Percentiles rank a stretch among this genome's conserved stretches.
phyloP scores from a whole-genome alignment of 2,113 vertebrate genomes.

The Phaethon lepturus region DNA sequence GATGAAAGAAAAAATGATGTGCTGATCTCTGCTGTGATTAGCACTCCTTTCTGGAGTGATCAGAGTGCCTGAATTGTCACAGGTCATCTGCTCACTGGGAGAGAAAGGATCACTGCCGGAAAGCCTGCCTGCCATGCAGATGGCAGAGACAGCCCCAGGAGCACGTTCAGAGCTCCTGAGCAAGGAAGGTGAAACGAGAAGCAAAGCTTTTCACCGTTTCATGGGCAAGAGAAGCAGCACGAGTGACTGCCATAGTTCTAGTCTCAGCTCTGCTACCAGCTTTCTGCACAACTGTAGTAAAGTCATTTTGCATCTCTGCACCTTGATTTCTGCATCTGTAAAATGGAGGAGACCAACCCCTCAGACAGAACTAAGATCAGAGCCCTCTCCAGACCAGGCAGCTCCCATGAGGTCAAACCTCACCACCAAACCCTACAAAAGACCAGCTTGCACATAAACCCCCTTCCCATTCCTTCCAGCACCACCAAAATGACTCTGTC shows the following conservation, averaged over 20 bases:
- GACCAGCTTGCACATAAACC: neutral
- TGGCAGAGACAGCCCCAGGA: neutral
- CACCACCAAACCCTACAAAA: neutral
- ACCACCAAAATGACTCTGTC: neutral
- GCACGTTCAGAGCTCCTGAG: neutral
- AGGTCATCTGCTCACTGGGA: neutral
- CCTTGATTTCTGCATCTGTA: neutral
- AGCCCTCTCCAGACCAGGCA: neutral
- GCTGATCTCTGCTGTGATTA: neutral
- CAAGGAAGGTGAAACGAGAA: neutral
- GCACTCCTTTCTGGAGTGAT: neutral
- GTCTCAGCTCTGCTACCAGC: neutral
- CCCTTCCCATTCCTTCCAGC: neutral
- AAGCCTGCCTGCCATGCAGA: neutral
- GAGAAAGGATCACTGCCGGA: neutral
- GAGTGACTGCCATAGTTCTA: fast-evolving
- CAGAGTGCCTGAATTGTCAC: neutral
- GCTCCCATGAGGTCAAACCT: neutral
- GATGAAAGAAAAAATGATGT: neutral
- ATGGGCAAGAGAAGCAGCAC: neutral
- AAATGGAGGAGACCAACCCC: neutral
- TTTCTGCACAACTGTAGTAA: neutral
- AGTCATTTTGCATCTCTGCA: neutral
- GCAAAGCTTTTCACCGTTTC: neutral
- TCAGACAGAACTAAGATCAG: neutral